Base-by-base conservation (phyloP, 2,113 vertebrate species). In the Serinus canaria region DNA sequence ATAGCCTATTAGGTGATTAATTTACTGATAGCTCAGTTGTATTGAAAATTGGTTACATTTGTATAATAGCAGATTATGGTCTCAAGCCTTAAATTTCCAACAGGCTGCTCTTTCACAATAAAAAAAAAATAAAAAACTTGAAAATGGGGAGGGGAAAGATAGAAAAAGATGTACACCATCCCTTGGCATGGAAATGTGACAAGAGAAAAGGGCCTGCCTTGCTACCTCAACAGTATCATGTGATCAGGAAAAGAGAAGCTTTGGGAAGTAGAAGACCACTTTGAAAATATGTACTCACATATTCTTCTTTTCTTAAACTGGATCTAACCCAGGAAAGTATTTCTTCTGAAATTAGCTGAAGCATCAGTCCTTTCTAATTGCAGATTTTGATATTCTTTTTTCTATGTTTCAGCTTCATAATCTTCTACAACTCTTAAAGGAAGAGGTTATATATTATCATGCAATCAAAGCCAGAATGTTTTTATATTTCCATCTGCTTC, bases 401-500 rank as follows among this genome's bases (percentile, higher is more conserved):
- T 56, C 60, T 77, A 18, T 59, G 33, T 15, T 91, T 90, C 55
- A 59, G 7, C 30, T 85, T 69, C 50, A 39, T 47, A 75, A 78
- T 47, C 37, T 20, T 62, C 28, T 46, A 67, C 28, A 79, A 27
- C 20, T 64, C 27, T 74, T 63, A 52, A 33, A 91, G 63, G 19
- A 76, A 62, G 41, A 87, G 47, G 83, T 49, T 81, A 80, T 52
- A 89, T 66, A 81, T 83, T 63, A 86, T 31, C 30, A 19, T 63
- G 49, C 75, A 95, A 90, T 62, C 43, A 83, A 80, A 95, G 39
- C 20, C 83, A 76, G 28, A 84, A 72, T 24, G 58, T 41, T 96
- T 89, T 56, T 90, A 74, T 82, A 58, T 69, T 89, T 84, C 82
- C 78, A 87, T 87, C 87, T 95, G 87, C 56, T 94, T 77, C 50